phyloP scores from a whole-genome alignment of 2,113 vertebrate genomes.

The Vireo altiloquus region DNA sequence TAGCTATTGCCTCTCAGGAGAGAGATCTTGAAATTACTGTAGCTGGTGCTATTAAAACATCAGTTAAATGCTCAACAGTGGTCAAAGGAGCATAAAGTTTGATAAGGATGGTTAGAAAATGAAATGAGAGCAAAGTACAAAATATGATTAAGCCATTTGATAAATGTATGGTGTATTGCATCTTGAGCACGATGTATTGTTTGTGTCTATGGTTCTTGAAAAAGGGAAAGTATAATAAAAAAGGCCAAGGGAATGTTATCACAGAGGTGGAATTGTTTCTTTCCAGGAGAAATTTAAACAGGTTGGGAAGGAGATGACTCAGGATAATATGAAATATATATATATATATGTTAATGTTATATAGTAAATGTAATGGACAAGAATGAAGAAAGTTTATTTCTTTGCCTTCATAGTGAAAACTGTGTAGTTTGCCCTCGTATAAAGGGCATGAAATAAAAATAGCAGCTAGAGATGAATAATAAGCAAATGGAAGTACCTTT shows the following conservation, averaged over 20 bases:
- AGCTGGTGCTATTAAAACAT: not conserved
- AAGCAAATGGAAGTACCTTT: not conserved
- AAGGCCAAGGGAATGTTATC: not conserved
- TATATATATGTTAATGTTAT: not conserved
- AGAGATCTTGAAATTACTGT: conserved; percentile 22
- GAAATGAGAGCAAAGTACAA: not conserved
- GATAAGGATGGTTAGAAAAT: not conserved
- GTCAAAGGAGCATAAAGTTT: not conserved
- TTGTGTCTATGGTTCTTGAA: not conserved
- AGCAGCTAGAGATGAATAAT: not conserved
- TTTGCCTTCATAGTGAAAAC: not conserved
- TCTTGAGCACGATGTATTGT: not conserved
- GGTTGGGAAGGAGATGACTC: not conserved
- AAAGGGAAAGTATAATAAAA: not conserved
- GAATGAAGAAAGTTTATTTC: not conserved
- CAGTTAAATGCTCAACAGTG: not conserved
- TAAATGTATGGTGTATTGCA: not conserved
- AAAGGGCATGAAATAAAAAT: not conserved
- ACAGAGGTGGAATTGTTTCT: not conserved
- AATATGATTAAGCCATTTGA: not conserved
- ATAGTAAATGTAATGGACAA: not conserved
- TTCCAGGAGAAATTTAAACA: not conserved
- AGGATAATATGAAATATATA: not conserved
- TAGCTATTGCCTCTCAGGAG: conserved; percentile 44
- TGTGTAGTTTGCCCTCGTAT: not conserved